phyloP scores from a whole-genome alignment of 2,888 invertebrate species.

The Mythimna impura region DNA sequence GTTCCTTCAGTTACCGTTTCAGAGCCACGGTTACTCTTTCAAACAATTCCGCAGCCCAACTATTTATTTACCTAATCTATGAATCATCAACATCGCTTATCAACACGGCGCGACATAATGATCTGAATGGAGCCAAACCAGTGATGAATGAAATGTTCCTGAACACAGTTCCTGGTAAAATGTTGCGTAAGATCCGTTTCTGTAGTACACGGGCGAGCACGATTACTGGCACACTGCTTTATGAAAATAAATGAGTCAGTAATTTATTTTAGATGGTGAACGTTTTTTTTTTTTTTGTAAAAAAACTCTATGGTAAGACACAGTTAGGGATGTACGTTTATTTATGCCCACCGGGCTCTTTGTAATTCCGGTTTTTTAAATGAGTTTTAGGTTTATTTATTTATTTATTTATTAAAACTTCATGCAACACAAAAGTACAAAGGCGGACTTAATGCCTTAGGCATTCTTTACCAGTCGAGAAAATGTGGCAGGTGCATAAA shows the following conservation, averaged over 20 bases:
- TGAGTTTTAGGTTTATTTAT: no score
- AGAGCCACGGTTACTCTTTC: no score
- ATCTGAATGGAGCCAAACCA: conserved; percentile 65
- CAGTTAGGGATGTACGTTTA: no score
- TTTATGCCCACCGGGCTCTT: no score
- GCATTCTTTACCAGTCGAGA: no score
- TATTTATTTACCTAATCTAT: conserved; percentile 3
- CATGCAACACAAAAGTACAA: no score
- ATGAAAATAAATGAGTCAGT: conserved; percentile 38
- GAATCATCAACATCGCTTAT: conserved; percentile 27
- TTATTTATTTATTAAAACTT: no score
- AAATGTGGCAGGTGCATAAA: no score
- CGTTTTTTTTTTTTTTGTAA: no score
- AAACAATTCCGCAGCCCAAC: not conserved
- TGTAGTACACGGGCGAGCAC: conserved; percentile 43
- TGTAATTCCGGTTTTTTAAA: no score
- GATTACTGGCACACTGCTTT: conserved; percentile 39
- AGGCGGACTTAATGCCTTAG: no score
- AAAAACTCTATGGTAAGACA: not conserved
- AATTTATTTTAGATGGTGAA: conserved; percentile 9
- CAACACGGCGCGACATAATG: conserved; percentile 22
- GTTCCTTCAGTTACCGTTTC: no score
- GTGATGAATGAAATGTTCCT: conserved; percentile 73
- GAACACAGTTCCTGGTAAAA: conserved; percentile 67
- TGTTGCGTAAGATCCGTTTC: conserved; percentile 69